phyloP scores from a whole-genome alignment of 1,140 invertebrate genomes.

The Zophobas atratus region DNA sequence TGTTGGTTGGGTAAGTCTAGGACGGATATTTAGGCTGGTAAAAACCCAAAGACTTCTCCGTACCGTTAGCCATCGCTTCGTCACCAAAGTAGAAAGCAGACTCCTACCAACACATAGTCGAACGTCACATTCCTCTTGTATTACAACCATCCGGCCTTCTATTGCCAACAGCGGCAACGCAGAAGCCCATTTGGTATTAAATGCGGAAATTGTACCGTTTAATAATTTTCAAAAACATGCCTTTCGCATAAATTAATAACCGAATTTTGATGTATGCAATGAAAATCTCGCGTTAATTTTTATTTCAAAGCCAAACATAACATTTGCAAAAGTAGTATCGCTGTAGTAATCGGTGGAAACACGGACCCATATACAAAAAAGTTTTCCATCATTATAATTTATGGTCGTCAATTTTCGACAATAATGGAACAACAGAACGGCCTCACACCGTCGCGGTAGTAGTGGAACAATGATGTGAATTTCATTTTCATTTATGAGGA shows the following conservation, averaged over 20 bases:
- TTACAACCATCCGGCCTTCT: slow-evolving; percentile 44
- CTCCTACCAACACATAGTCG: slow-evolving; percentile 18
- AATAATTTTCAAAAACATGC: no score
- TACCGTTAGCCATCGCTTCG: slow-evolving; percentile 43
- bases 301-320: no score
- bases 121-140: slow-evolving; percentile 44
- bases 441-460: not conserved
- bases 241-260: no score
- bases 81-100: slow-evolving; percentile 26
- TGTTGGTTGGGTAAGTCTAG: slow-evolving; percentile 15
- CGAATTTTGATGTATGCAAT: no score
- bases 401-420: no score
- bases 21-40: slow-evolving; percentile 31
- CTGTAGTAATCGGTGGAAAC: no score
- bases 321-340: no score
- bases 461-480: slow-evolving; percentile 33
- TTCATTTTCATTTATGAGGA: slow-evolving; percentile 23
- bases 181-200: no score
- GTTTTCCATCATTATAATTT: no score
- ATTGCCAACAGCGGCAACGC: not conserved
- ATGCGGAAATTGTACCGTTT: no score
- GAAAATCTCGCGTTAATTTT: no score
- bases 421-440: not conserved
- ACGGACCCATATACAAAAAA: no score
- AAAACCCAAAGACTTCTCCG: slow-evolving; percentile 36